phyloP scores from a whole-genome alignment of 2,888 invertebrate species.

The Drepanosiphum platanoidis region DNA sequence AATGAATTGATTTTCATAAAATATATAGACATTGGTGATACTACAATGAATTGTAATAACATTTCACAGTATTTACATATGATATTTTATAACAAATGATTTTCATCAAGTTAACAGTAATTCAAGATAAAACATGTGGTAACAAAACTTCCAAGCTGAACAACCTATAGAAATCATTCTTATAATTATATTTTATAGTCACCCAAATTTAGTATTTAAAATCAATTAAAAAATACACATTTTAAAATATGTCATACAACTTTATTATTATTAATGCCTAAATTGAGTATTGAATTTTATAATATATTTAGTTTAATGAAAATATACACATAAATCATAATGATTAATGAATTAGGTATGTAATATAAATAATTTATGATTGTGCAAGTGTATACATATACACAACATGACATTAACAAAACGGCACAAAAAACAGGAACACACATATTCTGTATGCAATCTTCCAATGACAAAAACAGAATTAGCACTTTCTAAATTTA shows the following conservation, averaged over 20 bases:
- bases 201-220: too few species aligned
- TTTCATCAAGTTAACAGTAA: background rate
- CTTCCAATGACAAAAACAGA: background rate
- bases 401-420: constrained; percentile 8
- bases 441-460: background rate
- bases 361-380: background rate
- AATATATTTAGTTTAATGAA: background rate
- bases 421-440: background rate
- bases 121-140: background rate
- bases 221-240: background rate
- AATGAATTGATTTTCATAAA: background rate
- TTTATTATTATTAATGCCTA: background rate
- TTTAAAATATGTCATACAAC: background rate
- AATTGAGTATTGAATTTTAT: background rate
- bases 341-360: background rate
- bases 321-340: background rate
- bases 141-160: too few species aligned
- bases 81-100: too few species aligned
- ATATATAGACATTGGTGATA: background rate
- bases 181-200: too few species aligned
- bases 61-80: background rate
- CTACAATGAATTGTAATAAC: background rate
- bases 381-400: constrained; percentile 17
- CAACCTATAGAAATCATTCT: background rate
- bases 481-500: constrained; percentile 19